These are phyloP conservation scores for Crepidodera aurea DNA, from an alignment of 2,888 invertebrate species.

Conservation along the genomic window DNA sequence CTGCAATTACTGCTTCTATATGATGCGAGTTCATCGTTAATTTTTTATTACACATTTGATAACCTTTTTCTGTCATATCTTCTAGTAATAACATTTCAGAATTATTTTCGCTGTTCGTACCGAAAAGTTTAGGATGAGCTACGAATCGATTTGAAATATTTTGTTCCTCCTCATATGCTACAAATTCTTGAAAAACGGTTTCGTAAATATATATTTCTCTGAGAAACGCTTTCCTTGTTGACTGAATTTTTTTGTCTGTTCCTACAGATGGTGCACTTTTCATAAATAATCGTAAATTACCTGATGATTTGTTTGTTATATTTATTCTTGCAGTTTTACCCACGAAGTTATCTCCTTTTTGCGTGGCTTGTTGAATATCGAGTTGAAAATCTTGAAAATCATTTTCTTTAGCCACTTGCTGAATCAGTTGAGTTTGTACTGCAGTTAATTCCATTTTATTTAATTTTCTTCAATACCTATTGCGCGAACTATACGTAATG, in stretches of 20 bases:
- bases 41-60: slow-evolving; percentile 45
- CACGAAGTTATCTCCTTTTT: slow-evolving; percentile 1
- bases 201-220: slow-evolving; percentile 13
- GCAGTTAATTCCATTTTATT: neutral
- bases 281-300: neutral
- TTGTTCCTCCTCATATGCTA: slow-evolving; percentile 29
- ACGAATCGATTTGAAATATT: neutral
- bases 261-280: neutral
- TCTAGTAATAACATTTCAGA: slow-evolving; percentile 44
- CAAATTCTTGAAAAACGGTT: neutral
- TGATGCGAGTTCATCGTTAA: slow-evolving; percentile 49
- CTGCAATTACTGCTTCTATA: slow-evolving; percentile 45
- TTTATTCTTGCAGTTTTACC: neutral
- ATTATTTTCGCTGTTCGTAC: slow-evolving; percentile 20
- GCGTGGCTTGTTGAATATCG: neutral
- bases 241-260: neutral
- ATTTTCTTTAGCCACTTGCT: neutral
- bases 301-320: neutral
- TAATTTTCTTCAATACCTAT: too few relatives aligned
- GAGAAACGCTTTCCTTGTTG: neutral
- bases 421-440: neutral
- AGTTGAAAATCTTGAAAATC: neutral
- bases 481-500: too few relatives aligned
- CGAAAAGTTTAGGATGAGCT: slow-evolving; percentile 24
- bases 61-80: slow-evolving; percentile 47